Evolutionary conservation across 2,888 invertebrate genomes (phyloP), one percentile per base, ranked within the genome.

Genomic region (Athalia circularis): DNA sequence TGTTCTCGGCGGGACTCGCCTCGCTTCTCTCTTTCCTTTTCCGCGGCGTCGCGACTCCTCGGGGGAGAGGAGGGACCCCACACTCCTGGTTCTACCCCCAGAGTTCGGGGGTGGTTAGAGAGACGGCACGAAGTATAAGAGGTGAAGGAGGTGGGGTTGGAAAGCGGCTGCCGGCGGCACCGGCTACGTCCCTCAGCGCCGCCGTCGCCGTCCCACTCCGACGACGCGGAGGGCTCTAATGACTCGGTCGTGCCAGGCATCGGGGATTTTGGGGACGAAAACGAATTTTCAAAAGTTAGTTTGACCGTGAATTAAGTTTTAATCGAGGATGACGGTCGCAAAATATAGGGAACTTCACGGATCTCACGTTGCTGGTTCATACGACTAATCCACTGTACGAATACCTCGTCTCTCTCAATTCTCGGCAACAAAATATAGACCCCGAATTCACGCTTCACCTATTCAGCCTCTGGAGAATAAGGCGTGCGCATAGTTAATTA

Each of bases 241-340:
- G 65, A 65, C 65, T 47, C 13, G 54, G n/a, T 13, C 5, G n/a
- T 45, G 65, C 13, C 54, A 54, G 65, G 5, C 29, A 47, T 11
- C 47, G 11, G 9, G 13, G 47, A 9, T 29, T 29, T 29, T 2
- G 29, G 29, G 29, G 29, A 29, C 29, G 29, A 29, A 29, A 7
- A 45, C 4, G 47, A 43, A n/a, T 65, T 13, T 45, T 43, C 47
- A 11, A 47, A 47, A 47, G 65, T 65, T 65, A 65, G 5, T 47
- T 65, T 65, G 47, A 65, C 65, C 65, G 65, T 65, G 65, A 65
- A 65, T 65, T 3, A n/a, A 65, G 65, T 45, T 45, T 11, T 5
- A 65, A 47, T 61, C 61, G 29, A 29, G 29, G 29, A 61, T 61
- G 54, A 54, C 54, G 54, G n/a, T 54, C 54, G n/a, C 15, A 4